Evolutionary conservation across 2,113 vertebrate species (phyloP), one percentile per base, ranked within the genome.

Genomic region (Orcinus orca): DNA sequence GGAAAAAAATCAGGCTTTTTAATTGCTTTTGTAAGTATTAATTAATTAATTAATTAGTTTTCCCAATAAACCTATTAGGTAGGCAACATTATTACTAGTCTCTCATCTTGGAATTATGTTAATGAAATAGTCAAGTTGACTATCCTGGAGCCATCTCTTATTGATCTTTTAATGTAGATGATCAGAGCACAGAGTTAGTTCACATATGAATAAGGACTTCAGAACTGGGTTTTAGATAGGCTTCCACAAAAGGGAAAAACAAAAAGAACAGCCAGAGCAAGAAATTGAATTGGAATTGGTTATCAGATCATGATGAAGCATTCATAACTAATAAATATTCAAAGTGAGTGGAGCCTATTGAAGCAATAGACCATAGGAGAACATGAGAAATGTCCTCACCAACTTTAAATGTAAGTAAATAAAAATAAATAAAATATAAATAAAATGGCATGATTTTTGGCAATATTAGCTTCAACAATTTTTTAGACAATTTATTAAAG

Each of bases 91-190:
- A 50, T 85, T 90, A 93, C 25, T 74, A 85, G 50, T 73, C 26
- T 93, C 26, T 71, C 71, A 90, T 95, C 55, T 88, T 95, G 63
- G 91, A 92, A 84, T 58, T 80, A 50, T 81, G 55, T 91, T 92
- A 94, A 94, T 94, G 76, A 97, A 96, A 95, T 83, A 96, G 71
- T 44, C 47, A 88, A 77, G 41, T 65, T 88, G 67, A 44, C 31
- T 53, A 8, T 91, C 77, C 76, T 87, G 67, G 41, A 77, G 60
- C 41, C 79, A 90, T 95, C 38, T 93, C 90, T 79, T 95, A 96
- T 89, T 96, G 85, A 97, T 97, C 68, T 92, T 95, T 92, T 73
- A 97, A 94, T 95, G 68, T 17, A 88, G 84, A 94, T 96, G 41
- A 97, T 93, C 89, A 96, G 60, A 90, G 87, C 23, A 58, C 4